Percentiles rank a stretch among this genome's conserved stretches.
These are phyloP conservation scores for Rhombomys opimus DNA, from an alignment of 2,113 vertebrate genomes.

Conservation along the genomic window DNA sequence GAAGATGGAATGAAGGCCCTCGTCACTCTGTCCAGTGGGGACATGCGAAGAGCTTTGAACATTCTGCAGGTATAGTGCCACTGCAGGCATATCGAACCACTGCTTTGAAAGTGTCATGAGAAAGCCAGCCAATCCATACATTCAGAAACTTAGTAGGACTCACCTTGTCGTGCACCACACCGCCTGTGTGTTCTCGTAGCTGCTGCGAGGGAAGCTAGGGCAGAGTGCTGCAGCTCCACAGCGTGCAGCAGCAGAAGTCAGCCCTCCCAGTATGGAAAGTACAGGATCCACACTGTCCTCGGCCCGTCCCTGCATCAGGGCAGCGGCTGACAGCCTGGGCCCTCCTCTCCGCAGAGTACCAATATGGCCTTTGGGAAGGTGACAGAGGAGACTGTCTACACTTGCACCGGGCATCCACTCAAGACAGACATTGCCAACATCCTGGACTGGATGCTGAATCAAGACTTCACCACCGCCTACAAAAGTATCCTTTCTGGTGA, in stretches of 20 bases:
- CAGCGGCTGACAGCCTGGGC: neutral
- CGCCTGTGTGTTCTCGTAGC: neutral
- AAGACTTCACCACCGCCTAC: slow-evolving; percentile 95
- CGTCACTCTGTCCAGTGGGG: slow-evolving; percentile 94
- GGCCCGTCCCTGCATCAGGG: neutral
- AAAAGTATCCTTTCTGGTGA: slow-evolving; percentile 91
- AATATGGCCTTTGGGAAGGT: slow-evolving; percentile 96
- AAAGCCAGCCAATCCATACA: neutral
- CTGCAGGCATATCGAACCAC: accelerated
- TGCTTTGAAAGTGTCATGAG: neutral
- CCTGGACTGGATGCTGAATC: slow-evolving; percentile 98
- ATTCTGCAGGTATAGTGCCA: slow-evolving; percentile 92
- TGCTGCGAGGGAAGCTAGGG: neutral
- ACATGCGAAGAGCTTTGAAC: slow-evolving; percentile 97
- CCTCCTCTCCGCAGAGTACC: slow-evolving; percentile 90
- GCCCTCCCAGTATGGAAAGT: accelerated
- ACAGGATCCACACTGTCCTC: accelerated
- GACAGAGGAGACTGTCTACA: slow-evolving; percentile 95
- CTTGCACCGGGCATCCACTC: slow-evolving; percentile 97
- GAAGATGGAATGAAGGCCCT: slow-evolving; percentile 97
- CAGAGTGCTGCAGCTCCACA: no score
- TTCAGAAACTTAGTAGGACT: neutral
- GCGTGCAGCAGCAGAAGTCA: neutral
- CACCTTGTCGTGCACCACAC: neutral
- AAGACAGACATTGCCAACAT: slow-evolving; percentile 97